phyloP scores from a whole-genome alignment of 2,888 invertebrate genomes.

The Drosophila picticornis region DNA sequence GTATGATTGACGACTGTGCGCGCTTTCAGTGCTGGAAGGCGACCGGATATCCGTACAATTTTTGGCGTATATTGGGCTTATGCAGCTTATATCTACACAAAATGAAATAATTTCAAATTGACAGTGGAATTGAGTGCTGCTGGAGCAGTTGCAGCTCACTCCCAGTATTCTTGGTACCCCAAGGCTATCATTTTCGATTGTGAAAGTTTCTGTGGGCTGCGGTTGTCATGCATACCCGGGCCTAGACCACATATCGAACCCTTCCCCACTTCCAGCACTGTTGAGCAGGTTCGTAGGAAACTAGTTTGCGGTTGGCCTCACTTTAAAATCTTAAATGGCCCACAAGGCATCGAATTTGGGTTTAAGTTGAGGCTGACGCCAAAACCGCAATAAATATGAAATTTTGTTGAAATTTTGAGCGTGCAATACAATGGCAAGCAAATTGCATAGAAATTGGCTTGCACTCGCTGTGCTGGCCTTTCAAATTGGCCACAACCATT shows the following conservation, averaged over 20 bases:
- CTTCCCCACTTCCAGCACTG: constrained; percentile 15
- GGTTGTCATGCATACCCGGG: constrained; percentile 50
- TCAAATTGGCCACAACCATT: not conserved
- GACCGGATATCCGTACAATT: constrained; percentile 42
- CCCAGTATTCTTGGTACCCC: constrained; percentile 55
- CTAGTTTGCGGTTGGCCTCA: constrained; percentile 60
- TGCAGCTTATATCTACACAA: constrained; percentile 50
- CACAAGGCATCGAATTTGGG: constrained; percentile 26
- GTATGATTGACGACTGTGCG: constrained; percentile 32
- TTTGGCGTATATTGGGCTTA: constrained; percentile 52
- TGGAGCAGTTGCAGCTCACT: constrained; percentile 46
- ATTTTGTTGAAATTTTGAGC: constrained; percentile 45
- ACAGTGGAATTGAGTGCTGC: constrained; percentile 21
- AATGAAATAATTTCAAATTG: constrained; percentile 69
- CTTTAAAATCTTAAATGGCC: constrained; percentile 49
- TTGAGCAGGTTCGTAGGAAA: constrained; percentile 32
- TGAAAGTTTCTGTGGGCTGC: constrained; percentile 74
- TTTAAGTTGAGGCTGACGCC: constrained; percentile 17
- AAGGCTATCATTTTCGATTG: constrained; percentile 81
- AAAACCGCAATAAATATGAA: constrained; percentile 66
- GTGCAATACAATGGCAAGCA: constrained; percentile 41
- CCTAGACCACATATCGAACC: constrained; percentile 34
- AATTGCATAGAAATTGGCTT: constrained; percentile 33
- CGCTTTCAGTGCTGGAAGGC: constrained; percentile 2
- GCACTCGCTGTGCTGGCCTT: constrained; percentile 26